These are phyloP conservation scores for Macaria notata DNA, from an alignment of 2,888 invertebrate genomes.

Conservation along the genomic window DNA sequence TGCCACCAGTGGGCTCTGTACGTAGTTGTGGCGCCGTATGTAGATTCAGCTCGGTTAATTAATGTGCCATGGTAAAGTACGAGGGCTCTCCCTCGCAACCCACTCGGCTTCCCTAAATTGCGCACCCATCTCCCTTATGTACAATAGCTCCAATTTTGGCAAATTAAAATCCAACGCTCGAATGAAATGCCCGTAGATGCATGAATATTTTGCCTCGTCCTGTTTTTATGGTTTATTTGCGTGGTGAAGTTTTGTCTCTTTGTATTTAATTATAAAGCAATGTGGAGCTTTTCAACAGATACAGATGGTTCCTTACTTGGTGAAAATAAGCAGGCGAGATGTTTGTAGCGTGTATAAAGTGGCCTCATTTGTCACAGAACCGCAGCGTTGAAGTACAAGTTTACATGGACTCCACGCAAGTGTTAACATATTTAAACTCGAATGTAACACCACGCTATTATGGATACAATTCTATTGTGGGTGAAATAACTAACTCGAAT, in stretches of 20 bases:
- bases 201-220: constrained; percentile 10
- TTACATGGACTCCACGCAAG: constrained; percentile 38
- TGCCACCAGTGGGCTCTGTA: constrained; percentile 72
- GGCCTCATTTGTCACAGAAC: constrained; percentile 42
- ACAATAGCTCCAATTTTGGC: constrained; percentile 64
- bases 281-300: constrained; percentile 8
- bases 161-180: constrained; percentile 65
- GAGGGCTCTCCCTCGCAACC: constrained; percentile 66
- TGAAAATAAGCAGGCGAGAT: constrained; percentile 34
- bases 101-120: constrained; percentile 72
- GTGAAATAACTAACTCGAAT: background rate
- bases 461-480: constrained; percentile 8
- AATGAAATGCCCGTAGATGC: constrained; percentile 40
- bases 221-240: background rate
- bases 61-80: constrained; percentile 77
- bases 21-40: constrained; percentile 74
- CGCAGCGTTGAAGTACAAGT: constrained; percentile 40
- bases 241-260: background rate
- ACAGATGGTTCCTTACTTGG: constrained; percentile 19
- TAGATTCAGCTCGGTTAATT: constrained; percentile 78
- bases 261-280: background rate
- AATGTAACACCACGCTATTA: constrained; percentile 41
- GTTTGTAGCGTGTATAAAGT: constrained; percentile 45
- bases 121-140: constrained; percentile 71
- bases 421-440: constrained; percentile 43